Evolutionary conservation across 2,888 invertebrate genomes (phyloP).

Genomic region (Caenorhabditis sp.): DNA sequence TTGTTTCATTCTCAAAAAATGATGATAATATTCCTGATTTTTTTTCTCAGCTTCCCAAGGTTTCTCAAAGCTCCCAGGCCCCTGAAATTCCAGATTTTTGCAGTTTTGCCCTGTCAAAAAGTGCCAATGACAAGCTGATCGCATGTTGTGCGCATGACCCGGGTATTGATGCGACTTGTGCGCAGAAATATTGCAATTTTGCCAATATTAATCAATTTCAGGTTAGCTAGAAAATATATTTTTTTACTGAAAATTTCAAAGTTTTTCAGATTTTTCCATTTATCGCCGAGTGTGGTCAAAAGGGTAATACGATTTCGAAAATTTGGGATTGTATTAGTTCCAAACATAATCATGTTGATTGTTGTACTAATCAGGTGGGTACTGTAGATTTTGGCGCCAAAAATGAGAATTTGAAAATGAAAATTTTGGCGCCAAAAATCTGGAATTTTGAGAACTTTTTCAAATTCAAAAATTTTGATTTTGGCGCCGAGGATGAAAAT

Average conservation of each 20-base stretch:
- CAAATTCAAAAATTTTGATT: no score
- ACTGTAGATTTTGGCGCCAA: not conserved
- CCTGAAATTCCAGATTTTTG: no score
- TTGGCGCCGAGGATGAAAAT: no score
- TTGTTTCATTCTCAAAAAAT: no score
- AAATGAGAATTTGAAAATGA: not conserved
- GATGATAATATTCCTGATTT: not conserved
- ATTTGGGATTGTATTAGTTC: slow-evolving; percentile 64
- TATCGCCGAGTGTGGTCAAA: slow-evolving; percentile 54
- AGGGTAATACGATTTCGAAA: slow-evolving; percentile 52
- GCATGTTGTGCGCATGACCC: slow-evolving; percentile 46
- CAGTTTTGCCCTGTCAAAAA: not conserved
- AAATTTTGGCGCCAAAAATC: no score
- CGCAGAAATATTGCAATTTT: slow-evolving; percentile 47
- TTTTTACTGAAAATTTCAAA: not conserved
- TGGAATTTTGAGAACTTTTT: no score
- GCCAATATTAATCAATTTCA: slow-evolving; percentile 29
- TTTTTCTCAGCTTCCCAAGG: not conserved
- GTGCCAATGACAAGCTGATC: slow-evolving; percentile 45
- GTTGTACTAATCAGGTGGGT: slow-evolving; percentile 57
- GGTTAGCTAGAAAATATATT: slow-evolving; percentile 4
- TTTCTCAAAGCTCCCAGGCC: not conserved
- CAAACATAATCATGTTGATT: slow-evolving; percentile 55
- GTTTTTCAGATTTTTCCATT: slow-evolving; percentile 52
- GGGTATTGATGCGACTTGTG: slow-evolving; percentile 42